Evolutionary conservation across 2,888 invertebrate species (phyloP), one percentile per base, ranked within the genome.

Genomic region (Sphaerophoria taeniata): DNA sequence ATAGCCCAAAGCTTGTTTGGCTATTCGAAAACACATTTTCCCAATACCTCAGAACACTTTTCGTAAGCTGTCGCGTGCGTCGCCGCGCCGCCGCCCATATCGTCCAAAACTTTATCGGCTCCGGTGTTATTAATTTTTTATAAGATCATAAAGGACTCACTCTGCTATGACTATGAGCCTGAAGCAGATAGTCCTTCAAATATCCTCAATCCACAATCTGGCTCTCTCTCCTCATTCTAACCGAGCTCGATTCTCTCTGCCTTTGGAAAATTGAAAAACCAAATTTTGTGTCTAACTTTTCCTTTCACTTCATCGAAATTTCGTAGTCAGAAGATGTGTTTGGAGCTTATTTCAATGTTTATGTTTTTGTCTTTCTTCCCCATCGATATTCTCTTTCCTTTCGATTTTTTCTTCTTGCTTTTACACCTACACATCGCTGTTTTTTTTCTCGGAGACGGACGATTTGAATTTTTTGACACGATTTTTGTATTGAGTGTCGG

Each of bases 271-370:
- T 47, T 14, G 34, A 70, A 63, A 72, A 63, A 61, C 55, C 43
- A 49, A 39, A 34, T 11, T 67, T 7, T 60, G 51, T 77, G 73
- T 77, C 43, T 47, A 61, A 49, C 81, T 73, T 56, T 36, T 53
- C 39, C 56, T 31, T 81, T 77, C 67, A 75, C 71, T 84, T 75
- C 71, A 76, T 76, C 76, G 73, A 76, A 63, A 85, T 85, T 69
- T 76, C 72, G 56, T 14, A 67, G 53, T 43, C 67, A 53, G 67
- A 53, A 51, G 9, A 80, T 71, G 69, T 77, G 72, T 81, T 69
- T 11, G 43, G 81, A 49, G 71, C 76, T 73, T 77, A 81, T 85
- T 85, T 85, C 76, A 85, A 85, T 85, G 81, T 81, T 84, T 80
- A 84, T 80, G 80, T 79, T 51, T 53, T 70, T 58, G 31, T 51